Percentiles rank a stretch among this genome's conserved stretches.
Conservation (phyloP, 1,140 invertebrate genomes). For the Aphis gossypii region DNA sequence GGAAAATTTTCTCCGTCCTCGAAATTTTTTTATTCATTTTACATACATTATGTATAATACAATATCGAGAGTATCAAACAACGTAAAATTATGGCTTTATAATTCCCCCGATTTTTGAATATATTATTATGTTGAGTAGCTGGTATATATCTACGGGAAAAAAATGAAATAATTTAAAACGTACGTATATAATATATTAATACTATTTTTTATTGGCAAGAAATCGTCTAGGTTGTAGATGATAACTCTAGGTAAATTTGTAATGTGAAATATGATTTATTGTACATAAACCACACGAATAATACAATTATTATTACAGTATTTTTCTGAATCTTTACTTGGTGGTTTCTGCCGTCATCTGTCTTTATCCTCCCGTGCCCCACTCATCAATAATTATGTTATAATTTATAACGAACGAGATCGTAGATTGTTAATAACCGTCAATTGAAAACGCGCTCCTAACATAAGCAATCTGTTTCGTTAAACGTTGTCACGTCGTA, state of each 20-base stretch:
- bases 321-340: neutral
- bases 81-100: neutral
- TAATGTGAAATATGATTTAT: neutral
- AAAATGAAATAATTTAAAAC: neutral
- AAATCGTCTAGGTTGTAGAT: neutral
- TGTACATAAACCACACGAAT: neutral
- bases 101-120: neutral
- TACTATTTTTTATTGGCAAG: neutral
- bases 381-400: neutral
- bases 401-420: neutral
- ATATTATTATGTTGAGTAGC: neutral
- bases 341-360: neutral
- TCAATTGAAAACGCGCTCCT: neutral
- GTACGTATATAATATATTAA: too few species aligned
- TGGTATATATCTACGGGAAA: neutral
- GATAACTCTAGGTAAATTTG: too few species aligned
- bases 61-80: neutral
- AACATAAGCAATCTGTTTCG: conserved; percentile 4
- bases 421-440: neutral
- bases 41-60: neutral
- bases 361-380: neutral
- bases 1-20: too few species aligned
- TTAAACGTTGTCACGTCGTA: neutral
- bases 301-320: neutral
- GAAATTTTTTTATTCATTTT: neutral